Evolutionary conservation across 2,797 vertebrate genomes (phyloP).

Genomic region (Mormyrops attenuatus): DNA sequence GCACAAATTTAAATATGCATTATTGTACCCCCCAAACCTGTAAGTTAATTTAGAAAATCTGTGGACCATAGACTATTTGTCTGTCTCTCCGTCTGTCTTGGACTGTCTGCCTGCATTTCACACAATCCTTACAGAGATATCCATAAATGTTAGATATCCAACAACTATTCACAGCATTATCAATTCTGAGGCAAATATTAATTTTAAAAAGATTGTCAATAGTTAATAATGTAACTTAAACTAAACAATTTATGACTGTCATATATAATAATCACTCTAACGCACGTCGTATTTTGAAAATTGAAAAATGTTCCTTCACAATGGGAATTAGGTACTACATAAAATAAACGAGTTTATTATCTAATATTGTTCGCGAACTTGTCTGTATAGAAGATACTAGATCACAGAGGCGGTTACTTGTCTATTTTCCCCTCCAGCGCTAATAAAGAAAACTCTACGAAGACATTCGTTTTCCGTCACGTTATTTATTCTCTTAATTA

Average conservation of each 20-base stretch:
- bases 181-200: neutral
- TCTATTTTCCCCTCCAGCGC: neutral
- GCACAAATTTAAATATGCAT: conserved; percentile 71
- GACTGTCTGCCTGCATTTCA: conserved; percentile 25
- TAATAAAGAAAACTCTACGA: neutral
- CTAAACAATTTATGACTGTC: neutral
- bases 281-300: neutral
- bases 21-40: conserved; percentile 40
- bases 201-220: neutral
- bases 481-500: neutral
- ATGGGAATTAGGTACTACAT: neutral
- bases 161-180: neutral
- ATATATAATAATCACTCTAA: neutral
- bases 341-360: neutral
- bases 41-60: conserved; percentile 47
- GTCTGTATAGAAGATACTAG: neutral
- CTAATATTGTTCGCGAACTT: neutral
- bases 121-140: conserved; percentile 18
- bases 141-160: neutral
- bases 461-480: neutral
- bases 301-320: neutral
- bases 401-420: neutral
- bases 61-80: conserved; percentile 40
- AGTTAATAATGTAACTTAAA: neutral
- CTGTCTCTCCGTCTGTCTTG: conserved; percentile 31